These are phyloP conservation scores for Mystacornis crossleyi DNA, from an alignment of 2,113 vertebrate genomes.

Conservation along the genomic window DNA sequence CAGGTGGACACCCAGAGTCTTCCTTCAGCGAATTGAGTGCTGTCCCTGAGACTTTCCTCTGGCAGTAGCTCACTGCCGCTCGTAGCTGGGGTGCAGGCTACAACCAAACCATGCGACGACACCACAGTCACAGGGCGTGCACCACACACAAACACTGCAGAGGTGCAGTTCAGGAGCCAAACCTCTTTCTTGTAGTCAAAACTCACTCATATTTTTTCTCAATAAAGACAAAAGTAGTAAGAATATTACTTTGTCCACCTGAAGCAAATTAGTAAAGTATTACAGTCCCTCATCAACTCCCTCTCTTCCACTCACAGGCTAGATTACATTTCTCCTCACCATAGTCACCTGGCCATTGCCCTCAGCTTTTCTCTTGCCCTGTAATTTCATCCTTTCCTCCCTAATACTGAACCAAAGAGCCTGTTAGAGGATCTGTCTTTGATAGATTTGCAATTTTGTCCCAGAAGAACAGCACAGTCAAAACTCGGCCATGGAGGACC, in stretches of 20 bases:
- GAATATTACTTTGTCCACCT: neutral
- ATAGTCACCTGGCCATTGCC: neutral
- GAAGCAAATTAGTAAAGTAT: neutral
- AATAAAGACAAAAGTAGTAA: neutral
- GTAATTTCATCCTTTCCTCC: neutral
- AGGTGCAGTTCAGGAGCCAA: neutral
- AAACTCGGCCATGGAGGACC: rapidly evolving
- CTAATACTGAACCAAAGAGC: neutral
- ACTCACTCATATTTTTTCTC: neutral
- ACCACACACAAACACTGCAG: neutral
- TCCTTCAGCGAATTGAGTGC: rapidly evolving
- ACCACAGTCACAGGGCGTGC: rapidly evolving
- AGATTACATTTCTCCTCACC: neutral
- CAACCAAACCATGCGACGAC: neutral
- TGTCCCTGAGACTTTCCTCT: neutral
- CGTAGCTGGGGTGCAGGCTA: neutral
- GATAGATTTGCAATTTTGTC: neutral
- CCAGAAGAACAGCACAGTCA: neutral
- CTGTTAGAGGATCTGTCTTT: neutral
- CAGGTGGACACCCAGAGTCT: neutral
- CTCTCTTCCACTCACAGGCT: neutral
- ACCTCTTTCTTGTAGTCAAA: neutral
- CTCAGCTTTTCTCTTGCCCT: neutral
- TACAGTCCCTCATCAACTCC: neutral
- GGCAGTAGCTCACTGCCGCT: neutral